Percentiles rank a stretch among this genome's conserved stretches.
Conservation (phyloP, 2,797 vertebrate genomes). For the Oreochromis mossambicus region DNA sequence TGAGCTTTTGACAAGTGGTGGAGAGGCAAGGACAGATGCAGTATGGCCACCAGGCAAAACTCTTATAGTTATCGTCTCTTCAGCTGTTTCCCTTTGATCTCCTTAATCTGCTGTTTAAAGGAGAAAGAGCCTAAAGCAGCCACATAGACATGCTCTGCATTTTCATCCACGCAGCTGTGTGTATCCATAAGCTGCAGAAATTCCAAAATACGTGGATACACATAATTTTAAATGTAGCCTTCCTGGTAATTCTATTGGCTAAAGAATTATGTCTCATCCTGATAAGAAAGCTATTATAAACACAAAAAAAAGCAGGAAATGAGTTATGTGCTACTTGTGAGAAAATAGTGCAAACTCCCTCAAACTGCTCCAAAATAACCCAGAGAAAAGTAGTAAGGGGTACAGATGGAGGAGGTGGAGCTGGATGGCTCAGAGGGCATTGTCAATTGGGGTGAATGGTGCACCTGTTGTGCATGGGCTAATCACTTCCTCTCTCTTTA, state of each 20-base stretch:
- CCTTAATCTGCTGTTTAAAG: conserved; percentile 66
- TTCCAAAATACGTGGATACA: neutral
- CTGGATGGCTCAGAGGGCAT: neutral
- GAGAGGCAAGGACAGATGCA: conserved; percentile 39
- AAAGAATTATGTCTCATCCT: neutral
- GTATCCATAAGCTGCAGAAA: neutral
- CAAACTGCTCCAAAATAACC: neutral
- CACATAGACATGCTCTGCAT: conserved; percentile 4
- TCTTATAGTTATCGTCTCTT: conserved; percentile 53
- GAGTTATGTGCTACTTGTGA: neutral
- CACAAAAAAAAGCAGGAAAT: neutral
- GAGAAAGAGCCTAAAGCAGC: conserved; percentile 43
- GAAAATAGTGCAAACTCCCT: neutral
- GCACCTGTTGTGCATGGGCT: neutral
- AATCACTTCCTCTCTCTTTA: neutral
- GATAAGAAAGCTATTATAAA: neutral
- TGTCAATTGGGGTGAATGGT: neutral
- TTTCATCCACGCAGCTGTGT: neutral
- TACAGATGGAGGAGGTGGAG: neutral
- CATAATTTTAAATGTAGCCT: neutral
- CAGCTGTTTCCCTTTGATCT: conserved; percentile 62
- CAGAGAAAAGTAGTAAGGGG: neutral
- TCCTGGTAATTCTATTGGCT: neutral
- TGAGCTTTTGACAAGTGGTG: neutral
- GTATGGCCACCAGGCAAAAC: conserved; percentile 59